Percentiles rank a stretch among this genome's conserved stretches.
phyloP scores from a whole-genome alignment of 2,113 vertebrate genomes.

The Microcebus griseorufus region DNA sequence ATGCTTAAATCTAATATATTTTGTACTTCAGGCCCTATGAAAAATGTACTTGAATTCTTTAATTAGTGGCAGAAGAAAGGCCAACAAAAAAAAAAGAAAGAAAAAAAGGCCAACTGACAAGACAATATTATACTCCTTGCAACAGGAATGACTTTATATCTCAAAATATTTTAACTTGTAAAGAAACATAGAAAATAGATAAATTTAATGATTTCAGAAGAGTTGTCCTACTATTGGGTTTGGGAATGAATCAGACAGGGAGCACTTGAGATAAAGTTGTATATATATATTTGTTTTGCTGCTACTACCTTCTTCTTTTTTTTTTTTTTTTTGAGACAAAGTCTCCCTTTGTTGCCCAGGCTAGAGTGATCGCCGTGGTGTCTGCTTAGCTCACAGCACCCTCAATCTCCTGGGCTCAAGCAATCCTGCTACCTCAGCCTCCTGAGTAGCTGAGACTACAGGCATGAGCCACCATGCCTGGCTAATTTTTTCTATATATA shows the following conservation, averaged over 20 bases:
- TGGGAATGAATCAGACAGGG: slow-evolving; percentile 15
- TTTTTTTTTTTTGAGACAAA: no score
- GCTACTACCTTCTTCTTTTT: background rate
- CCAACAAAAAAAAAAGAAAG: no score
- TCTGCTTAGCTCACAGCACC: no score
- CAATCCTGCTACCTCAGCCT: no score
- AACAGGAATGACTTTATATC: background rate
- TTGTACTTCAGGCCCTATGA: background rate
- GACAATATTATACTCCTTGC: background rate
- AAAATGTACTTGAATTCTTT: slow-evolving; percentile 35
- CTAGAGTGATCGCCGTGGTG: no score
- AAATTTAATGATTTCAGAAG: slow-evolving; percentile 22
- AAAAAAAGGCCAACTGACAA: background rate
- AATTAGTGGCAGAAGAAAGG: slow-evolving; percentile 17
- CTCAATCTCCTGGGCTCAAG: no score
- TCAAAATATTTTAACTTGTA: slow-evolving; percentile 49
- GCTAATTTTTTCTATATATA: no score
- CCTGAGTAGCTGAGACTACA: no score
- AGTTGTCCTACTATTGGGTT: background rate
- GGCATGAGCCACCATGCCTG: no score
- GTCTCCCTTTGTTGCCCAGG: no score
- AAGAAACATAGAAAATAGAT: background rate
- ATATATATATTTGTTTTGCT: background rate
- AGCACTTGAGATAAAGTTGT: background rate
- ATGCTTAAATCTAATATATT: background rate